phyloP scores from a whole-genome alignment of 2,113 vertebrate genomes.

The Nibea albiflora region DNA sequence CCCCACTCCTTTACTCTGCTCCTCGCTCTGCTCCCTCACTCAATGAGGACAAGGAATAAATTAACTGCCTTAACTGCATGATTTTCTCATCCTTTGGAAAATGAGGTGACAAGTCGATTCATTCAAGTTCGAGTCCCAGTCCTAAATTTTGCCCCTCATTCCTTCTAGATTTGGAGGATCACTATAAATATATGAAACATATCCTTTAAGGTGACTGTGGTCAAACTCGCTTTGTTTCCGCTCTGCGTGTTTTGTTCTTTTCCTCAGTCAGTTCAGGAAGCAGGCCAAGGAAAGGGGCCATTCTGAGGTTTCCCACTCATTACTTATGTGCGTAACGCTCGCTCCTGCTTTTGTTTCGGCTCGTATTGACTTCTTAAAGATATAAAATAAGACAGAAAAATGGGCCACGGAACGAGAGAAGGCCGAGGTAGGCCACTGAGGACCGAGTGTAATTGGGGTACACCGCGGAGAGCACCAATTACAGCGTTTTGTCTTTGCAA shows the following conservation, averaged over 20 bases:
- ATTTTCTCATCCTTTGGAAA: slow-evolving; percentile 69
- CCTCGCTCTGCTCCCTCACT: slow-evolving; percentile 53
- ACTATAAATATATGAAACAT: slow-evolving; percentile 1
- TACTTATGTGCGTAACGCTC: slow-evolving; percentile 55
- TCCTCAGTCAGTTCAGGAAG: slow-evolving; percentile 45
- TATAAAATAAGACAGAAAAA: slow-evolving; percentile 69
- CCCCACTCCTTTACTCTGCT: slow-evolving; percentile 49
- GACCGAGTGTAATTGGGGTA: slow-evolving; percentile 64
- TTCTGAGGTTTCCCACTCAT: slow-evolving; percentile 61
- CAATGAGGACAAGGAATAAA: slow-evolving; percentile 73
- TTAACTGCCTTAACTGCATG: slow-evolving; percentile 73
- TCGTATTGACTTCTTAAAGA: slow-evolving; percentile 64
- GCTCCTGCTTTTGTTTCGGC: slow-evolving; percentile 60
- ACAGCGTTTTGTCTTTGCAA: slow-evolving; percentile 59
- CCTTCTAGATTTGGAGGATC: background rate
- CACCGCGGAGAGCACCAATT: slow-evolving; percentile 56
- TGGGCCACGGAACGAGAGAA: slow-evolving; percentile 46
- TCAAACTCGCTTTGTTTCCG: slow-evolving; percentile 1
- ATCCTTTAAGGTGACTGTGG: background rate
- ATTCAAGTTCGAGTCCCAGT: slow-evolving; percentile 32
- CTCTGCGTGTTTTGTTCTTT: background rate
- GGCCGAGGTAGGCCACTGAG: slow-evolving; percentile 54
- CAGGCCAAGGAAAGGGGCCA: slow-evolving; percentile 55
- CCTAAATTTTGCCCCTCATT: background rate
- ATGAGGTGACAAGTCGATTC: slow-evolving; percentile 46